Percentiles rank a stretch among this genome's conserved stretches.
These are phyloP conservation scores for Ormyrus labotus DNA, from an alignment of 2,888 invertebrate species.

Conservation along the genomic window DNA sequence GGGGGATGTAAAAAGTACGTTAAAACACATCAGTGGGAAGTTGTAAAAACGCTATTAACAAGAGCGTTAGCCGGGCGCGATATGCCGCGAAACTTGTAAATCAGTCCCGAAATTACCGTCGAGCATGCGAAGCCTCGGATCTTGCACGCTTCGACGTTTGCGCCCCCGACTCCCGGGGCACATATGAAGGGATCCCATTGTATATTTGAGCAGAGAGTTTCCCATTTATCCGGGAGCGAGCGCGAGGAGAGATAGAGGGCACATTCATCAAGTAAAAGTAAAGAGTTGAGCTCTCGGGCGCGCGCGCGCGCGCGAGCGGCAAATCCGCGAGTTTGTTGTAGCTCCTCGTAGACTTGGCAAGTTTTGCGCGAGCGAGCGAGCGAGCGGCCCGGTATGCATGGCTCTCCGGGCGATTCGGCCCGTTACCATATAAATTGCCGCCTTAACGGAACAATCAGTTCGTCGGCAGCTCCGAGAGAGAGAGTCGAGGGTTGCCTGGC, in stretches of 20 bases:
- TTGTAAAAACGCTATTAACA: conserved; percentile 31
- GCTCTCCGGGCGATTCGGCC: conserved; percentile 68
- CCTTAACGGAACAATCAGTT: conserved; percentile 70
- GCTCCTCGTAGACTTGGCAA: conserved; percentile 3
- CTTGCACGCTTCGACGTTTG: neutral
- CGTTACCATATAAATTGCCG: conserved; percentile 74
- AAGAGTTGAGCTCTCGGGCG: too few relatives aligned
- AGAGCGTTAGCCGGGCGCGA: conserved; percentile 8
- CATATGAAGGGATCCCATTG: too few relatives aligned
- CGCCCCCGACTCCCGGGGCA: too few relatives aligned
- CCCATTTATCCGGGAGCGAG: too few relatives aligned
- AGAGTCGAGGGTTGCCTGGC: neutral
- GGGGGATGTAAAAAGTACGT: neutral
- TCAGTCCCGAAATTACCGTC: conserved; percentile 28
- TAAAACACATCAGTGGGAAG: neutral
- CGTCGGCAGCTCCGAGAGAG: conserved; percentile 1
- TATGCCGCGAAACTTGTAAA: conserved; percentile 21
- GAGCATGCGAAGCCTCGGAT: conserved; percentile 1
- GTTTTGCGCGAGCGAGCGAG: conserved; percentile 4
- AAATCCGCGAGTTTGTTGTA: conserved; percentile 32
- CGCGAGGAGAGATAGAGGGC: too few relatives aligned
- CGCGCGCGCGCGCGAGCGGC: neutral
- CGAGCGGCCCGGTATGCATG: conserved; percentile 64
- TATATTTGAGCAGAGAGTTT: too few relatives aligned
- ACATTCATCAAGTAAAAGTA: too few relatives aligned